Evolutionary conservation across 2,797 vertebrate genomes (phyloP).

Genomic region (Schizothorax lantsangensis): DNA sequence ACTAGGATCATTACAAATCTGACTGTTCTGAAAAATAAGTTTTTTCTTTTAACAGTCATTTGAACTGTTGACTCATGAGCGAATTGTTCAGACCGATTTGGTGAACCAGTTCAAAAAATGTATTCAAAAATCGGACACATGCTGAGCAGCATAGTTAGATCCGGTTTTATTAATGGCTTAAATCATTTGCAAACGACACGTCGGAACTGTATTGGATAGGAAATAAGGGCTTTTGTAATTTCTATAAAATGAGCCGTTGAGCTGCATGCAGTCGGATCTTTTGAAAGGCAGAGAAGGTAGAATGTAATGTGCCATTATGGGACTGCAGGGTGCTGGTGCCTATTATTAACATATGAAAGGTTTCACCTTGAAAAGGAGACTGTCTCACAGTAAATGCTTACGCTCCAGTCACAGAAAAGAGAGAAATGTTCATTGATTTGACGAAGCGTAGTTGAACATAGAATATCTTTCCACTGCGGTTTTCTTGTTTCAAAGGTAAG

Average conservation of each 20-base stretch:
- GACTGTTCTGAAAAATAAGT: neutral
- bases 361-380: conserved; percentile 26
- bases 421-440: neutral
- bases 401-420: neutral
- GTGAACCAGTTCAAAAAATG: neutral
- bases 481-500: neutral
- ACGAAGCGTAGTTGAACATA: neutral
- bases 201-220: neutral
- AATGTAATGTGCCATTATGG: conserved; percentile 25
- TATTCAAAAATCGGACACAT: neutral
- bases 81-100: neutral
- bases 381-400: neutral
- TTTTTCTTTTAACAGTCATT: neutral
- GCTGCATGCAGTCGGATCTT: neutral
- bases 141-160: neutral
- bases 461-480: neutral
- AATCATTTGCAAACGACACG: neutral
- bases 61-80: neutral
- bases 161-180: neutral
- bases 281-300: conserved; percentile 25
- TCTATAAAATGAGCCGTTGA: neutral
- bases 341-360: conserved; percentile 49
- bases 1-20: neutral
- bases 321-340: conserved; percentile 22
- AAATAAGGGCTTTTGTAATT: neutral